Conservation (phyloP, 2,888 invertebrate species). For the Drosophila phalerata region DNA sequence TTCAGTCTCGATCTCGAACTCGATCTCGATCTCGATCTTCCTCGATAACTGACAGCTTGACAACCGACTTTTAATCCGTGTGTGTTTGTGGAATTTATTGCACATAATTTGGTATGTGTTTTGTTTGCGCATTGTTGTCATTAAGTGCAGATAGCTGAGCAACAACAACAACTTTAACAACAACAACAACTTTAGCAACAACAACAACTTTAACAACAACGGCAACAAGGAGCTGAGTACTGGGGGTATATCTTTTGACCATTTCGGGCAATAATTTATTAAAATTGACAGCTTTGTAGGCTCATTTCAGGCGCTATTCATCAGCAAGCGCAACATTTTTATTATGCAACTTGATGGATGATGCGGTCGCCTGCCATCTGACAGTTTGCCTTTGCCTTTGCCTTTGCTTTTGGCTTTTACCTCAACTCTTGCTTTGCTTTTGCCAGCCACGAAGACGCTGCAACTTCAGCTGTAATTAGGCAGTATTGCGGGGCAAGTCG, state of each 20-base stretch:
- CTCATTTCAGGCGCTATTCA: conserved; percentile 84
- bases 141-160: conserved; percentile 60
- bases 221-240: conserved; percentile 19
- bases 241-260: conserved; percentile 36
- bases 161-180: conserved; percentile 34
- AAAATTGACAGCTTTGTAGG: conserved; percentile 84
- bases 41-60: conserved; percentile 65
- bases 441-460: conserved; percentile 47
- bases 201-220: too few species aligned
- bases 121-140: conserved; percentile 79
- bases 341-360: conserved; percentile 84
- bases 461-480: conserved; percentile 74
- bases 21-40: neutral
- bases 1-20: neutral
- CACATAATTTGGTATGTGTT: conserved; percentile 77
- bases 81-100: conserved; percentile 66
- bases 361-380: conserved; percentile 77
- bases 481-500: conserved; percentile 55
- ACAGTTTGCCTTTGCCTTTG: conserved; percentile 47
- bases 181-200: neutral
- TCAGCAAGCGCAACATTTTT: conserved; percentile 82
- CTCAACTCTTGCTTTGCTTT: conserved; percentile 15
- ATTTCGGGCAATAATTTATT: conserved; percentile 82
- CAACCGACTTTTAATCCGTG: conserved; percentile 53
- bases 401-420: neutral